Conservation (phyloP, 2,113 vertebrate genomes). For the Pheucticus melanocephalus region DNA sequence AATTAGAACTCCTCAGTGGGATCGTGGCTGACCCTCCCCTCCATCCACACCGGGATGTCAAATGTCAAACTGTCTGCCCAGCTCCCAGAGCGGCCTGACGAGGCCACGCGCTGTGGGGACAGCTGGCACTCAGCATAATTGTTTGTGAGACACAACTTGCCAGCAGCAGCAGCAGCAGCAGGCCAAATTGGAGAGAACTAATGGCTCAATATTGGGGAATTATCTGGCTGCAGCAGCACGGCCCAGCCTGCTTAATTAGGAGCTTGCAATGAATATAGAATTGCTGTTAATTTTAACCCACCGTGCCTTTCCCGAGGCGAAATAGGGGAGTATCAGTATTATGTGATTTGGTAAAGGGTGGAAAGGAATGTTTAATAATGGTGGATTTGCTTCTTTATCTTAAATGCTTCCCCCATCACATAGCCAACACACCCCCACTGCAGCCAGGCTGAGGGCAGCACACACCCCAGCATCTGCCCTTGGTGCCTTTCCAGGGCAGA, state of each 20-base stretch:
- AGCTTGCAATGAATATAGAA: slow-evolving; percentile 5
- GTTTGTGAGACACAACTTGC: slow-evolving; percentile 40
- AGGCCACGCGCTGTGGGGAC: neutral
- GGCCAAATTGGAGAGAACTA: slow-evolving; percentile 39
- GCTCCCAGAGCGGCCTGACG: neutral
- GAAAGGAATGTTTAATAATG: neutral
- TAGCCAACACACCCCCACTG: neutral
- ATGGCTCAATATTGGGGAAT: slow-evolving; percentile 52
- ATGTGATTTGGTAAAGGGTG: slow-evolving; percentile 1
- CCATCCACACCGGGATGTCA: neutral
- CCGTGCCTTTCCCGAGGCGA: neutral
- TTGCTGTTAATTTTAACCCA: slow-evolving; percentile 33
- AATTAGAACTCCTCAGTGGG: neutral
- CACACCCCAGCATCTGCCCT: neutral
- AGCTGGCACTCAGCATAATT: slow-evolving; percentile 41
- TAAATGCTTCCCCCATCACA: neutral
- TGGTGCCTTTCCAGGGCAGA: neutral
- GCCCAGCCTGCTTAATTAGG: slow-evolving; percentile 45
- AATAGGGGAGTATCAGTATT: neutral
- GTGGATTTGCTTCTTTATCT: slow-evolving; percentile 20
- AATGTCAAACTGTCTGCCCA: slow-evolving; percentile 12
- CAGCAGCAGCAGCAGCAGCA: slow-evolving; percentile 49
- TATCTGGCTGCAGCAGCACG: slow-evolving; percentile 6
- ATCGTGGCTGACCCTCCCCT: neutral
- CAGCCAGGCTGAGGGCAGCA: neutral